These are phyloP conservation scores for Folsomia candida DNA, from an alignment of 2,888 invertebrate genomes.

Conservation along the genomic window DNA sequence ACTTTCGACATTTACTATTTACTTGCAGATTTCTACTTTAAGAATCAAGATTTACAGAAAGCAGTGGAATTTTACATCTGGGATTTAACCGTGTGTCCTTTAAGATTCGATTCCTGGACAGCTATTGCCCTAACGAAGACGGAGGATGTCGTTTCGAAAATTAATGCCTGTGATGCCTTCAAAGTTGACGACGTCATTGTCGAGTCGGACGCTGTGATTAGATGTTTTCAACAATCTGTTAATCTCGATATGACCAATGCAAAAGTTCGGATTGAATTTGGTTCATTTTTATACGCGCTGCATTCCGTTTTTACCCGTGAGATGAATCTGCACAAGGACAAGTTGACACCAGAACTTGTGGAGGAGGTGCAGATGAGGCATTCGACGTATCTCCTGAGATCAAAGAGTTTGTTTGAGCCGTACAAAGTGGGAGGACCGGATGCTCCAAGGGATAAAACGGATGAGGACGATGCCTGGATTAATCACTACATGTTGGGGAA, in stretches of 20 bases:
- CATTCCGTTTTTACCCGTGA: constrained; percentile 86
- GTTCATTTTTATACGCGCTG: constrained; percentile 82
- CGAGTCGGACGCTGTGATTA: constrained; percentile 70
- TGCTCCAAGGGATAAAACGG: constrained; percentile 58
- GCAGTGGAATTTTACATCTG: constrained; percentile 78
- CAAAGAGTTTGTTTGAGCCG: constrained; percentile 71
- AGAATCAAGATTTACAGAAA: constrained; percentile 71
- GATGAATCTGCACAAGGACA: constrained; percentile 61
- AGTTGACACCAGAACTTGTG: constrained; percentile 55
- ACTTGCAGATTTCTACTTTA: constrained; percentile 89
- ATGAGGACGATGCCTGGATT: constrained; percentile 80
- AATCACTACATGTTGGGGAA: constrained; percentile 95
- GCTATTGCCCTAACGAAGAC: constrained; percentile 78
- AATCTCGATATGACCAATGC: constrained; percentile 71
- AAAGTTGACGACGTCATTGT: constrained; percentile 53
- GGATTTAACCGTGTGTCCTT: constrained; percentile 76
- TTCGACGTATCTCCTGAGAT: constrained; percentile 73
- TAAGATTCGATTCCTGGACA: constrained; percentile 87
- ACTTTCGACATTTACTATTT: constrained; percentile 78
- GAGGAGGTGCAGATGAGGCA: constrained; percentile 72
- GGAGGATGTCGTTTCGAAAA: constrained; percentile 72
- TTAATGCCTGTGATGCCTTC: constrained; percentile 62
- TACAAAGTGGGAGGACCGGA: constrained; percentile 46
- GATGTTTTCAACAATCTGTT: constrained; percentile 78
- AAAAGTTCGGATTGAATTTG: constrained; percentile 85